These are phyloP conservation scores for Bergia sp. DNA, from an alignment of 92 coral and sea anemone species.

Conservation along the genomic window DNA sequence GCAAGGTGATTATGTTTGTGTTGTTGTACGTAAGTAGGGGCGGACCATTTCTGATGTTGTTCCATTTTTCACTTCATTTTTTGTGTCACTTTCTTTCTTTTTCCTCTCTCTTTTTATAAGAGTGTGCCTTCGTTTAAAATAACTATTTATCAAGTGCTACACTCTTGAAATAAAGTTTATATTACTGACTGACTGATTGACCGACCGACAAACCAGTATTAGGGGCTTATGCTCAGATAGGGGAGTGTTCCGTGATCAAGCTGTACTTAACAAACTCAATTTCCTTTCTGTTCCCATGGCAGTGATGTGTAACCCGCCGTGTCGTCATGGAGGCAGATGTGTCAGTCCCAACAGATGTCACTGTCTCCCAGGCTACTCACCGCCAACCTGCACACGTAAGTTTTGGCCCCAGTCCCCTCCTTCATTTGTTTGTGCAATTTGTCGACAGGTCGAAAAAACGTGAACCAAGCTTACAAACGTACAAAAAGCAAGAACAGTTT, in stretches of 20 bases:
- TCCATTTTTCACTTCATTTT: too few species aligned
- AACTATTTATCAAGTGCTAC: too few species aligned
- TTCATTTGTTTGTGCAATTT: background rate
- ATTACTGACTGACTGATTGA: too few species aligned
- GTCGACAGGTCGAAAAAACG: background rate
- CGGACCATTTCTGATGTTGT: background rate
- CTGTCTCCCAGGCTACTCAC: constrained; percentile 77
- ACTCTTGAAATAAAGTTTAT: too few species aligned
- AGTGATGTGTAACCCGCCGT: constrained; percentile 68
- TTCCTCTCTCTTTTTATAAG: background rate
- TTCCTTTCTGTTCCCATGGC: background rate
- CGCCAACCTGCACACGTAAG: constrained; percentile 84
- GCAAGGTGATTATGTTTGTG: constrained; percentile 54
- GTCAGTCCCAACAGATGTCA: constrained; percentile 73
- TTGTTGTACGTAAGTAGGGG: background rate
- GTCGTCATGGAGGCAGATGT: constrained; percentile 81
- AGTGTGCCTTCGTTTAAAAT: too few species aligned
- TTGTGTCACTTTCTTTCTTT: background rate
- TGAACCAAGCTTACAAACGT: too few species aligned
- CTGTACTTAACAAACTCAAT: background rate
- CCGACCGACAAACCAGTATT: too few species aligned
- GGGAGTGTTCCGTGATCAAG: background rate
- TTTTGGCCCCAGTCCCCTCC: background rate
- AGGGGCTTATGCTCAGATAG: background rate
- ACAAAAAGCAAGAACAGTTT: too few species aligned